A percentile compares a stretch with the other conserved stretches of the same genome.
Conservation (phyloP, 2,113 vertebrate genomes). For the Paramisgurnus dabryanus region DNA sequence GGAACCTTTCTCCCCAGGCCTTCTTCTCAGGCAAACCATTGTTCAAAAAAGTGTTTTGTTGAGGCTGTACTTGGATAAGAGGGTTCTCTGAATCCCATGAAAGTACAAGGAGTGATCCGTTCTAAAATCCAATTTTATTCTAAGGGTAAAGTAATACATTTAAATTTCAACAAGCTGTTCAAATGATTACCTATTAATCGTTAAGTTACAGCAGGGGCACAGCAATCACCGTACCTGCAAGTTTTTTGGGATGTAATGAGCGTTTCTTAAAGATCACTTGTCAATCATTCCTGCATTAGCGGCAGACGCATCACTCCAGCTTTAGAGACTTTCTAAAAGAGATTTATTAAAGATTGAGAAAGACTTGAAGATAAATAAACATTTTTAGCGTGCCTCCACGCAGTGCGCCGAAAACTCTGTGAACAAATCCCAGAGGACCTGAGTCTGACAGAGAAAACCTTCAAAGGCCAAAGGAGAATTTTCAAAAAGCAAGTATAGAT, state of each 20-base stretch:
- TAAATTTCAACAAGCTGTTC: neutral
- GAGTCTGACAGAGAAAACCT: neutral
- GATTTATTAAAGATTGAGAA: slow-evolving; percentile 8
- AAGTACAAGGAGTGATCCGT: neutral
- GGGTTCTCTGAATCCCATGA: slow-evolving; percentile 22
- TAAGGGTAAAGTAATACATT: neutral
- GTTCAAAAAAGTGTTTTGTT: slow-evolving; percentile 32
- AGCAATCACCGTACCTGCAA: neutral
- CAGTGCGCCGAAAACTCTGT: neutral
- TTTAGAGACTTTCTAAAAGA: slow-evolving; percentile 6
- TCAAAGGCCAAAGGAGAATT: slow-evolving; percentile 1
- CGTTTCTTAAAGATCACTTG: neutral
- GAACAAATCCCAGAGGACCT: neutral
- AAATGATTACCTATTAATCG: neutral
- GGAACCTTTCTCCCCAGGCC: neutral
- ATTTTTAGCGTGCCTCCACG: neutral
- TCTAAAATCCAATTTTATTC: neutral
- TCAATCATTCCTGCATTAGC: neutral
- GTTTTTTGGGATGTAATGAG: neutral
- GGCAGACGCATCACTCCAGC: neutral
- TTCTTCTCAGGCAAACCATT: slow-evolving; percentile 31
- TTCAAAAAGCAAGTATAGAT: neutral
- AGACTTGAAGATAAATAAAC: slow-evolving; percentile 19
- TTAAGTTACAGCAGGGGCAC: neutral
- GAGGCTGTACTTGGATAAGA: slow-evolving; percentile 20